phyloP scores from a whole-genome alignment of 2,888 invertebrate species.

The Xylophagus ater region DNA sequence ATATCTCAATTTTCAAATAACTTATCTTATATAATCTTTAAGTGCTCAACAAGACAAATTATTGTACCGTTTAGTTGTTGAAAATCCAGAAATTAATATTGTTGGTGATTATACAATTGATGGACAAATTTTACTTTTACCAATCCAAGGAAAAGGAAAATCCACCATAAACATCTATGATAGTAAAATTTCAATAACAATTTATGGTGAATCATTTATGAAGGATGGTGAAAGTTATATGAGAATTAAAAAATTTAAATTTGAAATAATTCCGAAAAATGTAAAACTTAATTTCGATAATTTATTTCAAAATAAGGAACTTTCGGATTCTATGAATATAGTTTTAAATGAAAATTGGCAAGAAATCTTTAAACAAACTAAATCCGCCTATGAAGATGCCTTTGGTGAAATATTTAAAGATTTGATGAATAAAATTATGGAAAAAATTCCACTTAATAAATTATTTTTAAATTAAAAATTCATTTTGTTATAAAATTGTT shows the following conservation, averaged over 20 bases:
- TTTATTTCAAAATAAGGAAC: conserved; percentile 46
- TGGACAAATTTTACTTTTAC: conserved; percentile 48
- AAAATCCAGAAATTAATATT: conserved; percentile 34
- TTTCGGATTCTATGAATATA: conserved; percentile 47
- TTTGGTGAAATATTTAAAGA: conserved; percentile 49
- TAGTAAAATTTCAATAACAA: conserved; percentile 44
- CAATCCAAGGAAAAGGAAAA: conserved; percentile 48
- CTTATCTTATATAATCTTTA: neutral
- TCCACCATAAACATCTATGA: conserved; percentile 52
- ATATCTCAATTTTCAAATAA: neutral
- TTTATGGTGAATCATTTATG: conserved; percentile 44
- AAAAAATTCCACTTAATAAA: conserved; percentile 47
- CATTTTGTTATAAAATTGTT: neutral
- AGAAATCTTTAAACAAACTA: conserved; percentile 48
- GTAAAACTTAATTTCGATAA: conserved; percentile 48
- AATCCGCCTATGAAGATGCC: conserved; percentile 50
- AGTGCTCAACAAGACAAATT: neutral
- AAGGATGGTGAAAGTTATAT: conserved; percentile 47
- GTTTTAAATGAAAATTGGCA: conserved; percentile 50
- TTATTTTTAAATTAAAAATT: conserved; percentile 38
- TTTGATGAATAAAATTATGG: conserved; percentile 49
- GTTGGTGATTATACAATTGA: conserved; percentile 50
- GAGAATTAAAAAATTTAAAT: conserved; percentile 45
- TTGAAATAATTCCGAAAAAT: conserved; percentile 45
- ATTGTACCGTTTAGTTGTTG: neutral